Conservation (phyloP, 2,113 vertebrate genomes). For the Hucho hucho region DNA sequence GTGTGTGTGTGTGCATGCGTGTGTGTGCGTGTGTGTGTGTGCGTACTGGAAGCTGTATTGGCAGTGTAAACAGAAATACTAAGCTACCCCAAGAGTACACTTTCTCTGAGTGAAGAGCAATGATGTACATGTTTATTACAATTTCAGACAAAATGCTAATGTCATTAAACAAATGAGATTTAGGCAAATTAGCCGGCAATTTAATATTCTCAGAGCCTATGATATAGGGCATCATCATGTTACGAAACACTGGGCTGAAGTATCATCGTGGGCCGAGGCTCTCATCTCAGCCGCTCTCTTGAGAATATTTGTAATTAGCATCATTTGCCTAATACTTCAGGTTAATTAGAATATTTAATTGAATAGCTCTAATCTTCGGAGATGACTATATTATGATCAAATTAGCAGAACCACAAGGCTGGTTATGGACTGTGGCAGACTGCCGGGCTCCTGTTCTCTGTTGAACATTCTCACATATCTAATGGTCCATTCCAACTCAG, state of each 20-base stretch:
- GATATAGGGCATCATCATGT: slow-evolving; percentile 97
- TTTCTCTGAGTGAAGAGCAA: slow-evolving; percentile 96
- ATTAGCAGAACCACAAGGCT: slow-evolving; percentile 92
- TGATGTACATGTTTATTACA: slow-evolving; percentile 97
- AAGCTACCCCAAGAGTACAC: slow-evolving; percentile 99
- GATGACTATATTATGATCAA: slow-evolving; percentile 99
- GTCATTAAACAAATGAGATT: slow-evolving; percentile 99
- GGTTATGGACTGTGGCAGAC: slow-evolving; percentile 88
- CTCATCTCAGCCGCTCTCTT: slow-evolving; percentile 97
- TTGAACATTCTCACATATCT: slow-evolving; percentile 99
- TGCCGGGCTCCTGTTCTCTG: slow-evolving; percentile 84
- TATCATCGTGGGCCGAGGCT: slow-evolving; percentile 90
- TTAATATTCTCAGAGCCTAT: slow-evolving; percentile 99
- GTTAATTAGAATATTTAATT: slow-evolving; percentile 99
- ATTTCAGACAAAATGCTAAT: slow-evolving; percentile 99
- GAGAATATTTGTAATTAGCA: slow-evolving; percentile 99
- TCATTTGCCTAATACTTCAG: slow-evolving; percentile 99
- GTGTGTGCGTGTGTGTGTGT: slow-evolving; percentile 10
- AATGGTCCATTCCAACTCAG: slow-evolving; percentile 99
- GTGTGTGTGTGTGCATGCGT: slow-evolving; percentile 22
- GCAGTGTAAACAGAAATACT: slow-evolving; percentile 90
- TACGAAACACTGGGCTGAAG: slow-evolving; percentile 99
- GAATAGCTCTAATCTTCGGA: slow-evolving; percentile 99
- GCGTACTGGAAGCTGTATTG: slow-evolving; percentile 70
- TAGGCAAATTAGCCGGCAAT: slow-evolving; percentile 99